A percentile compares a stretch with the other conserved stretches of the same genome.
These are phyloP conservation scores for Xylota sylvarum DNA, from an alignment of 2,888 invertebrate species.

Conservation along the genomic window DNA sequence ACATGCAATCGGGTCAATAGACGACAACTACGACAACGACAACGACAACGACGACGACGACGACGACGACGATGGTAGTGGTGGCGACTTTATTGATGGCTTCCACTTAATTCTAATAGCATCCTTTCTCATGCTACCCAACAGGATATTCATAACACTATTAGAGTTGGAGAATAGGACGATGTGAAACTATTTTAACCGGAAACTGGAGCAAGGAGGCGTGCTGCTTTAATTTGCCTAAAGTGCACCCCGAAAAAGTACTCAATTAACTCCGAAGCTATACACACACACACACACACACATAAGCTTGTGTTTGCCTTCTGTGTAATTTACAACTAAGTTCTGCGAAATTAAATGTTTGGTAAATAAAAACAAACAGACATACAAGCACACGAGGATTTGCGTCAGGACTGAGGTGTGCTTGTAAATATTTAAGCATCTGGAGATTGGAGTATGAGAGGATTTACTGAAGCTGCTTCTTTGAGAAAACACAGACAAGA, in stretches of 20 bases:
- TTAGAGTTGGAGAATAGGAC: slow-evolving; percentile 37
- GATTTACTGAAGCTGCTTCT: slow-evolving; percentile 23
- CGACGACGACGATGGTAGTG: slow-evolving; percentile 10
- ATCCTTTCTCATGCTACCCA: slow-evolving; percentile 47
- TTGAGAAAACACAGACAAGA: slow-evolving; percentile 16
- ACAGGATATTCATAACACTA: slow-evolving; percentile 62
- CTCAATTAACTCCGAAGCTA: slow-evolving; percentile 61
- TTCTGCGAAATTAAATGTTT: slow-evolving; percentile 66
- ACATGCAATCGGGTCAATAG: slow-evolving; percentile 23
- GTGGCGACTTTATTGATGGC: slow-evolving; percentile 67
- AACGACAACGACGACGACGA: neutral
- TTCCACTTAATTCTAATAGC: slow-evolving; percentile 67
- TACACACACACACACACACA: neutral
- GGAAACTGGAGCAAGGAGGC: neutral
- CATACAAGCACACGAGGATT: slow-evolving; percentile 7
- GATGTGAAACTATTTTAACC: slow-evolving; percentile 28
- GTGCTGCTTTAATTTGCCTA: slow-evolving; percentile 34
- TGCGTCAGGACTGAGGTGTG: slow-evolving; percentile 47
- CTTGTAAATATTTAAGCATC: slow-evolving; percentile 61
- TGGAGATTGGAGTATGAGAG: slow-evolving; percentile 35
- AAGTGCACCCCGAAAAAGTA: slow-evolving; percentile 49
- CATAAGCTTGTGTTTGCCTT: slow-evolving; percentile 44
- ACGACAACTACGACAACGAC: slow-evolving; percentile 1
- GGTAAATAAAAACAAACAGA: slow-evolving; percentile 39
- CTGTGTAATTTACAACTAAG: slow-evolving; percentile 56